Evolutionary conservation across 2,113 vertebrate genomes (phyloP).

Genomic region (Cisticola juncidis): DNA sequence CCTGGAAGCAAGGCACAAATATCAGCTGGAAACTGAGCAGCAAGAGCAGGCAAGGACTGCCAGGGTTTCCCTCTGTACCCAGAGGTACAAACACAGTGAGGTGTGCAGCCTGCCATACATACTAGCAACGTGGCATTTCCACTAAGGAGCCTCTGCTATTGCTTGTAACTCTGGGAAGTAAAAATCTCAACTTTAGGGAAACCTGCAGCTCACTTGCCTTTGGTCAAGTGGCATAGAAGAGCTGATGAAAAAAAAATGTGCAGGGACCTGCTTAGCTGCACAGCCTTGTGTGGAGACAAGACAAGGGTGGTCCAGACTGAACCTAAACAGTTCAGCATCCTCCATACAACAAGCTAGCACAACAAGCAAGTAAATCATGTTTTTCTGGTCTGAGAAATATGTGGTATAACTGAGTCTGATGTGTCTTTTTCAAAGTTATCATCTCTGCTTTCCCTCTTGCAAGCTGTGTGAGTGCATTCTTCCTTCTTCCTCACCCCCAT

Average conservation of each 20-base stretch:
- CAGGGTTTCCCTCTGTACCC: background rate
- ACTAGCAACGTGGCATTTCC: background rate
- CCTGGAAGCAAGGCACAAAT: background rate
- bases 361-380: background rate
- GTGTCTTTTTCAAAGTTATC: background rate
- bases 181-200: background rate
- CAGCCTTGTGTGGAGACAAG: background rate
- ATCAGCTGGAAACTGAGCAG: background rate
- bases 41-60: background rate
- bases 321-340: background rate
- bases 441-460: background rate
- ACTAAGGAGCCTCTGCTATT: background rate
- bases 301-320: background rate
- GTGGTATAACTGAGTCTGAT: background rate
- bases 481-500: background rate
- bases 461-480: background rate
- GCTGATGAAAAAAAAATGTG: background rate
- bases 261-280: background rate
- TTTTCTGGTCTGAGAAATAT: background rate
- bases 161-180: background rate
- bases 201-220: background rate
- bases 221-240: background rate
- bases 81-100: background rate
- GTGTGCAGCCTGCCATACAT: background rate
- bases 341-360: background rate